phyloP scores from a whole-genome alignment of 2,113 vertebrate genomes.

The Nothocercus nigrocapillus region DNA sequence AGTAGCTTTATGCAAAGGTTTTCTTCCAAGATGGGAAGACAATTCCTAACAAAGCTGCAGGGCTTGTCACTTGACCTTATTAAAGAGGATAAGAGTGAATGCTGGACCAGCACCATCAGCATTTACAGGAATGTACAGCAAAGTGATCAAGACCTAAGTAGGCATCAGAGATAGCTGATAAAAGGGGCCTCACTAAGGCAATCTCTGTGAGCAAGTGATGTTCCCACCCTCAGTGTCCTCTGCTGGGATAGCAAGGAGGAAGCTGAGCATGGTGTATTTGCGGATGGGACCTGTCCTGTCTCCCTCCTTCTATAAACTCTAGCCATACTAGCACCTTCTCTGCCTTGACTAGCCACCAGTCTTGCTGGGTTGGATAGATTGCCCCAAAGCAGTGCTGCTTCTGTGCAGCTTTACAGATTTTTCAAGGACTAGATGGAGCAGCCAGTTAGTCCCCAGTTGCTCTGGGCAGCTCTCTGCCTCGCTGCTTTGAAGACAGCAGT shows the following conservation, averaged over 20 bases:
- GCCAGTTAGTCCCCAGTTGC: background rate
- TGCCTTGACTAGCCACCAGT: background rate
- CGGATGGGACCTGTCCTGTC: background rate
- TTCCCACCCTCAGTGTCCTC: background rate
- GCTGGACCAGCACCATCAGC: background rate
- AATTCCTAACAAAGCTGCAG: background rate
- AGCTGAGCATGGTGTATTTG: accelerated
- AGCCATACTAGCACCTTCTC: background rate
- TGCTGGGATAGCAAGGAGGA: background rate
- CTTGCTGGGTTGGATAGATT: background rate
- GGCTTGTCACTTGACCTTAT: accelerated
- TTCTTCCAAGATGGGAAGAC: background rate
- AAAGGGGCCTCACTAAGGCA: background rate
- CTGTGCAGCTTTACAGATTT: background rate
- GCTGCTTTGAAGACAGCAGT: background rate
- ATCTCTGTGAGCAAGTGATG: background rate
- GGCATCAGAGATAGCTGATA: accelerated
- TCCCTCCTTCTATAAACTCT: background rate
- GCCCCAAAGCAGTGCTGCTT: background rate
- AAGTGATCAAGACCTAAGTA: background rate
- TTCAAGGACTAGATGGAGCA: background rate
- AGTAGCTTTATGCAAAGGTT: background rate
- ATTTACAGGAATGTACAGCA: background rate
- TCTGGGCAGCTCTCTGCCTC: background rate
- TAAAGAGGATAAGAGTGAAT: background rate